These are phyloP conservation scores for Coelogynopora nodosa DNA, from an alignment of 2,888 invertebrate genomes.

Conservation along the genomic window DNA sequence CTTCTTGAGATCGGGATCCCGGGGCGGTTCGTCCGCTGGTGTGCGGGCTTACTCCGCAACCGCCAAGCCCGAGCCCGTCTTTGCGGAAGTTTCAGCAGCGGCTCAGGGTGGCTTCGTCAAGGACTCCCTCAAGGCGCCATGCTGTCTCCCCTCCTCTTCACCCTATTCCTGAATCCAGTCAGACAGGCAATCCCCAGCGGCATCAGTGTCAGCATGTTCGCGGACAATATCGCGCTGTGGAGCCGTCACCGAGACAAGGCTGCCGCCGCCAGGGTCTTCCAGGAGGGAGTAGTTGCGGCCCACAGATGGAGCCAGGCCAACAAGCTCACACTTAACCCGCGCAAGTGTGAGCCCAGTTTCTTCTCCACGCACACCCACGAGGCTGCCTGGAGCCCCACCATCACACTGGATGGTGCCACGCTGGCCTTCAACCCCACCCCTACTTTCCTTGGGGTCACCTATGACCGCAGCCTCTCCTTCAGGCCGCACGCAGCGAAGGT, in stretches of 20 bases:
- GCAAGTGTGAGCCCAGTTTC: constrained; percentile 5
- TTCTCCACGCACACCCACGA: not conserved
- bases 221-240: not conserved
- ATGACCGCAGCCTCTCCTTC: not conserved
- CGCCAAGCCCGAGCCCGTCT: constrained; percentile 8
- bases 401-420: not conserved
- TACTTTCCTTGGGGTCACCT: not conserved
- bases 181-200: not conserved
- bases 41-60: constrained; percentile 8
- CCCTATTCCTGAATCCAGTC: constrained; percentile 22
- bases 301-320: not conserved
- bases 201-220: not conserved
- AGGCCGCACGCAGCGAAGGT: not conserved
- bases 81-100: not conserved
- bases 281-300: not conserved
- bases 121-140: not conserved
- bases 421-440: constrained; percentile 19
- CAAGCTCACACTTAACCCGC: not conserved
- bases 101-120: not conserved
- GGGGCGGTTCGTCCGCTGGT: not conserved
- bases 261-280: not conserved
- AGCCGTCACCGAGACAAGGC: not conserved
- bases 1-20: not conserved
- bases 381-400: not conserved
- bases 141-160: constrained; percentile 2